Evolutionary conservation across 2,888 invertebrate species (phyloP).

Genomic region (Zygothrica quintamaculata): DNA sequence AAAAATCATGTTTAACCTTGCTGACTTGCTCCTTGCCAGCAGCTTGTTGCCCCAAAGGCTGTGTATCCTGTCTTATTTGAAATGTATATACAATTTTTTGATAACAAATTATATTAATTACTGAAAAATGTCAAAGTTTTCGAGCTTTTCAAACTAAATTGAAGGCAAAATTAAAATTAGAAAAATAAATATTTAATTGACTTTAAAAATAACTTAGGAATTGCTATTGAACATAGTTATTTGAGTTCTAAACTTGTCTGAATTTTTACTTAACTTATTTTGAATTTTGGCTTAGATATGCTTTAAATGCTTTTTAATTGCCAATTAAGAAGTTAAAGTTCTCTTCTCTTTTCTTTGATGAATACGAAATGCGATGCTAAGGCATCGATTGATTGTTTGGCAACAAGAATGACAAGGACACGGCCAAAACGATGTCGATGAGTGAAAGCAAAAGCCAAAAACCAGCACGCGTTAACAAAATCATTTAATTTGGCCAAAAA

Average conservation of each 20-base stretch:
- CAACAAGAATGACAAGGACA: constrained; percentile 25
- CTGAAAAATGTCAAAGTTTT: constrained; percentile 1
- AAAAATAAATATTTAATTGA: too few relatives aligned
- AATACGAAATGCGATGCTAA: constrained; percentile 33
- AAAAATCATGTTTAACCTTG: neutral
- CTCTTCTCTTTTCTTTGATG: constrained; percentile 40
- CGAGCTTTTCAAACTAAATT: neutral
- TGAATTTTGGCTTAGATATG: constrained; percentile 25
- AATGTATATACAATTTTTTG: constrained; percentile 47
- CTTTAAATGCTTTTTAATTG: constrained; percentile 67
- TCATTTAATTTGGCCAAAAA: constrained; percentile 71
- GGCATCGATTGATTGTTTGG: constrained; percentile 61
- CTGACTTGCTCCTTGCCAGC: constrained; percentile 1
- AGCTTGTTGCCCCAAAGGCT: constrained; percentile 28
- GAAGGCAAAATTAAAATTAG: too few relatives aligned
- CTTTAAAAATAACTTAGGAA: too few relatives aligned
- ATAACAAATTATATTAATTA: constrained; percentile 58
- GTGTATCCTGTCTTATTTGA: constrained; percentile 48
- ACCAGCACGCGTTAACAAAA: constrained; percentile 70
- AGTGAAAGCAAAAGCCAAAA: constrained; percentile 54
- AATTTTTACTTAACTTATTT: constrained; percentile 34
- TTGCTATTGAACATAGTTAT: too few relatives aligned
- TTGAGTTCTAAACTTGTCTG: neutral
- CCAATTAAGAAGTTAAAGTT: constrained; percentile 66
- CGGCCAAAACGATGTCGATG: constrained; percentile 7